Percentiles rank a stretch among this genome's conserved stretches.
These are phyloP conservation scores for Macrotis lagotis DNA, from an alignment of 2,113 vertebrate species.

Conservation along the genomic window DNA sequence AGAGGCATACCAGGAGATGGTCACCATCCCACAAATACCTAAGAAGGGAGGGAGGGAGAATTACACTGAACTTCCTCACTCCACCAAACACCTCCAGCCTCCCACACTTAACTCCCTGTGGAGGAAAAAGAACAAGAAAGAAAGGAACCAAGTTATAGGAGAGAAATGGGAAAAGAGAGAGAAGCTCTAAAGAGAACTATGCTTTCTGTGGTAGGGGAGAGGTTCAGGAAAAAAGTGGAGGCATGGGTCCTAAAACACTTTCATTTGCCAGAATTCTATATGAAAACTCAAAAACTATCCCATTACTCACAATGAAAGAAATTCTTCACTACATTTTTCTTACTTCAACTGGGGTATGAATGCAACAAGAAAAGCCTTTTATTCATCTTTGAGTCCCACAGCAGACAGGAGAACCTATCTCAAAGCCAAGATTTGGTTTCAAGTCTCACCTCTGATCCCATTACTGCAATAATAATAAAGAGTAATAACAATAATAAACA, in stretches of 20 bases:
- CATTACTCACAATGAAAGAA: neutral
- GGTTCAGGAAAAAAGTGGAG: neutral
- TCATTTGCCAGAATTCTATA: neutral
- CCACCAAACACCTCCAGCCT: neutral
- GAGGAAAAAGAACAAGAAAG: neutral
- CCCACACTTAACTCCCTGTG: neutral
- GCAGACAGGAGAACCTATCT: too few relatives aligned
- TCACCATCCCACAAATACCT: constrained; percentile 91
- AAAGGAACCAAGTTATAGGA: neutral
- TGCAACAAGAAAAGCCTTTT: too few relatives aligned
- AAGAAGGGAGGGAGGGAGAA: neutral
- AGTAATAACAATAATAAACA: too few relatives aligned
- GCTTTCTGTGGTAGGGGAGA: neutral
- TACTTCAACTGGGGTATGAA: too few relatives aligned
- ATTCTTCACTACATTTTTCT: too few relatives aligned
- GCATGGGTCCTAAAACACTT: neutral
- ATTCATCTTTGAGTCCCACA: too few relatives aligned
- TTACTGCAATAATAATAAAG: too few relatives aligned
- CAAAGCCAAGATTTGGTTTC: too few relatives aligned
- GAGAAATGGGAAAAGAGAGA: neutral
- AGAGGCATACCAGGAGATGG: constrained; percentile 92
- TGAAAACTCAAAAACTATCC: neutral
- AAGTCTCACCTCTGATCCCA: too few relatives aligned
- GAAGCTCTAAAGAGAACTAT: neutral
- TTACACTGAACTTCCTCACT: neutral